Percentiles rank a stretch among this genome's conserved stretches.
Conservation (phyloP, 2,888 invertebrate genomes). For the Pachydiplax longipennis region DNA sequence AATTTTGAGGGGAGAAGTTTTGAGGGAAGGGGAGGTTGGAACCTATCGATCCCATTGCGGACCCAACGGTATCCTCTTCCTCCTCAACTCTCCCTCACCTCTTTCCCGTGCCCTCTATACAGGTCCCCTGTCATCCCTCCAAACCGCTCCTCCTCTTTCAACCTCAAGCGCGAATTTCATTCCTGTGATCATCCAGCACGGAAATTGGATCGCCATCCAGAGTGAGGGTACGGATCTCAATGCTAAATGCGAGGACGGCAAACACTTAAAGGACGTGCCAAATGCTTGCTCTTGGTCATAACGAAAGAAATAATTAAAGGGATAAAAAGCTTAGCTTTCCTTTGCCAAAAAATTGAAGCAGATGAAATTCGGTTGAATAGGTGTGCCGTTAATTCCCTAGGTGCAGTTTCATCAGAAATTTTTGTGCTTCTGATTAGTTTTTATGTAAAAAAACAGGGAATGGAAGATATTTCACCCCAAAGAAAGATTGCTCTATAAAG, state of each 20-base stretch:
- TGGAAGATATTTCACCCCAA: too few relatives aligned
- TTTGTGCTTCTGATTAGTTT: too few relatives aligned
- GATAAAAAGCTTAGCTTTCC: too few relatives aligned
- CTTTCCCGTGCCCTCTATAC: not conserved
- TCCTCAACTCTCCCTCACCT: not conserved
- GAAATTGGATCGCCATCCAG: not conserved
- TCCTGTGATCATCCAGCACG: not conserved
- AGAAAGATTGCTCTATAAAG: too few relatives aligned
- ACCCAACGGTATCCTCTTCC: not conserved
- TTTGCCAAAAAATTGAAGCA: too few relatives aligned
- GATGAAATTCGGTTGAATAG: too few relatives aligned
- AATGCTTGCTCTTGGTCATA: not conserved
- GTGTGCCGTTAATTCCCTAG: too few relatives aligned
- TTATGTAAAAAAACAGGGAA: too few relatives aligned
- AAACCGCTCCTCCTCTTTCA: not conserved
- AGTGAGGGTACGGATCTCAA: not conserved
- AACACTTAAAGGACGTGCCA: not conserved
- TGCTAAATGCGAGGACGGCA: not conserved
- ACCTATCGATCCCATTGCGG: conserved; percentile 25
- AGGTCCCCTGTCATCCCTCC: not conserved
- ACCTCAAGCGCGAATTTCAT: not conserved
- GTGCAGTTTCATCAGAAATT: too few relatives aligned
- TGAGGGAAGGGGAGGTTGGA: not conserved
- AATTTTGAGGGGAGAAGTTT: not conserved
- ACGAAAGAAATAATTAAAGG: too few relatives aligned